Percentiles rank a stretch among this genome's conserved stretches.
Evolutionary conservation across 2,888 invertebrate genomes (phyloP).

Genomic region (Fabriciana adippe): DNA sequence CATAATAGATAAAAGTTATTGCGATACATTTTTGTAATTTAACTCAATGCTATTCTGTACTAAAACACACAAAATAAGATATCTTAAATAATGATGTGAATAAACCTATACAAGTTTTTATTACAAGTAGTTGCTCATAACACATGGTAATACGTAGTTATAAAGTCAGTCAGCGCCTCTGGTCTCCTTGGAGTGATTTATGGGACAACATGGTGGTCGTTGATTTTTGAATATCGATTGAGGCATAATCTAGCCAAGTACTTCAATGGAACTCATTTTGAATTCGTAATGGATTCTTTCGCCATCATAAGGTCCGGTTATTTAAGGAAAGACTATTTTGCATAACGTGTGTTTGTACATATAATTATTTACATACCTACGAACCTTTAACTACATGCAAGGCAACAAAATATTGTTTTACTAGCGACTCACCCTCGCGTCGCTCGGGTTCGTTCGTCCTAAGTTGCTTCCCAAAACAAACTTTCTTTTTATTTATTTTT

Average conservation of each 20-base stretch:
- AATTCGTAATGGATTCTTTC: slow-evolving; percentile 34
- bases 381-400: no score
- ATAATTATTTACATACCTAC: background rate
- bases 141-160: slow-evolving; percentile 21
- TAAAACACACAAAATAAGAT: no score
- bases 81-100: no score
- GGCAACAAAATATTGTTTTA: no score
- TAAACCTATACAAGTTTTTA: background rate
- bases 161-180: slow-evolving; percentile 16
- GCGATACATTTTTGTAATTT: no score
- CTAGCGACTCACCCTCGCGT: no score
- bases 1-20: no score
- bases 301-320: slow-evolving; percentile 36
- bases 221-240: slow-evolving; percentile 44
- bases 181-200: slow-evolving; percentile 27
- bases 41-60: no score
- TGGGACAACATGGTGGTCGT: slow-evolving; percentile 32
- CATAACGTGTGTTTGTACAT: slow-evolving; percentile 17
- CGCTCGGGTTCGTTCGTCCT: no score
- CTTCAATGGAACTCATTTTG: slow-evolving; percentile 25
- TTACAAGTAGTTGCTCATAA: background rate
- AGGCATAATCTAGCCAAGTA: slow-evolving; percentile 34
- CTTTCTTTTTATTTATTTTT: no score
- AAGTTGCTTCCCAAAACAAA: no score
- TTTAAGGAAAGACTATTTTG: slow-evolving; percentile 30